Conservation (phyloP, 2,888 invertebrate species). For the Dryocosmus kuriphilus region DNA sequence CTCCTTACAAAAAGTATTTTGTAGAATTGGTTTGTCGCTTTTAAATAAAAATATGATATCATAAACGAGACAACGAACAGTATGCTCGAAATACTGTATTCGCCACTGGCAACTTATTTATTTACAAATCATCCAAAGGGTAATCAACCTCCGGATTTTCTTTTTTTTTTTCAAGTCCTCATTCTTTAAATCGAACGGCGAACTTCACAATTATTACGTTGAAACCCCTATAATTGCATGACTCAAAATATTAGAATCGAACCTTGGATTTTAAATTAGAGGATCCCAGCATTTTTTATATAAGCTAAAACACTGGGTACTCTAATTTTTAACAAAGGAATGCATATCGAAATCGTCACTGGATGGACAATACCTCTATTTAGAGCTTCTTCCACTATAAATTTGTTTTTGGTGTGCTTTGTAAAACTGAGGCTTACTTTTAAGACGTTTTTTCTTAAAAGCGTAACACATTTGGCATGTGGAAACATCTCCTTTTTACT, state of each 20-base stretch:
- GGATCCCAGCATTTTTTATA: not conserved
- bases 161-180: not conserved
- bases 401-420: conserved; percentile 20
- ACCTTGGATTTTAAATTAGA: not conserved
- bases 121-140: not conserved
- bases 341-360: conserved; percentile 1
- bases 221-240: not conserved
- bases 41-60: conserved; percentile 1
- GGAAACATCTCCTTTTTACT: not conserved
- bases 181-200: not conserved
- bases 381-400: not conserved
- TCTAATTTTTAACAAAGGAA: conserved; percentile 7
- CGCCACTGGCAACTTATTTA: not conserved
- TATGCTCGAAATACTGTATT: conserved; percentile 30
- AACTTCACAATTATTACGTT: not conserved
- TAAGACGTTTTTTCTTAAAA: conserved; percentile 21
- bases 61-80: not conserved
- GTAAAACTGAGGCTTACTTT: not conserved
- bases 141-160: not conserved
- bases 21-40: not conserved
- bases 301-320: not conserved
- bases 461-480: conserved; percentile 34
- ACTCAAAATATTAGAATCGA: not conserved
- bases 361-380: not conserved
- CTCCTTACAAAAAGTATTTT: not conserved